Evolutionary conservation across 2,888 invertebrate species (phyloP).

Genomic region (Tetheella fluctuosa): DNA sequence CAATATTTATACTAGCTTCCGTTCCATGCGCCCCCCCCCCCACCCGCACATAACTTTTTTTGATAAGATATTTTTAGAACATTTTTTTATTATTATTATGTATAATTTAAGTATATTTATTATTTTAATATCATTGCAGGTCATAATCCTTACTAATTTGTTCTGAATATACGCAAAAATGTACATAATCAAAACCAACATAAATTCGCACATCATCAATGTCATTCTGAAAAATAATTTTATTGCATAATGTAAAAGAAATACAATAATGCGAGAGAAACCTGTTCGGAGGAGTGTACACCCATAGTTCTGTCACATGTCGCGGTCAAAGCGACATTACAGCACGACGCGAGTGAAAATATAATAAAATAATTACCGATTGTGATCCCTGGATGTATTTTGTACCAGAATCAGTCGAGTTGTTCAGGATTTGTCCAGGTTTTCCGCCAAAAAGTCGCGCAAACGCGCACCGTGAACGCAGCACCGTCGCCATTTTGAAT

Average conservation of each 20-base stretch:
- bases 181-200: conserved; percentile 23
- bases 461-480: conserved; percentile 81
- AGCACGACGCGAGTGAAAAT: conserved; percentile 67
- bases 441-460: conserved; percentile 79
- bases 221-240: conserved; percentile 41
- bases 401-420: conserved; percentile 74
- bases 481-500: conserved; percentile 85
- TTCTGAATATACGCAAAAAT: conserved; percentile 13
- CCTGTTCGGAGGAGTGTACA: conserved; percentile 70
- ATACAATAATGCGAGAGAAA: conserved; percentile 45
- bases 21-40: too few species aligned
- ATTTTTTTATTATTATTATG: conserved; percentile 3
- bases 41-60: too few species aligned
- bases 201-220: conserved; percentile 34
- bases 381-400: conserved; percentile 68
- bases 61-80: too few species aligned
- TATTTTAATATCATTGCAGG: too few species aligned
- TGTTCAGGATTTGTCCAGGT: conserved; percentile 77
- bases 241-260: conserved; percentile 32
- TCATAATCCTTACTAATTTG: not conserved
- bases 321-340: conserved; percentile 76
- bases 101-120: too few species aligned
- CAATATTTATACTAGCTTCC: too few species aligned
- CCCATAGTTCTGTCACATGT: conserved; percentile 83
- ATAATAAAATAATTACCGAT: conserved; percentile 81